A percentile compares a stretch with the other conserved stretches of the same genome.
These are phyloP conservation scores for Xyrauchen texanus DNA, from an alignment of 2,113 vertebrate genomes.

Conservation along the genomic window DNA sequence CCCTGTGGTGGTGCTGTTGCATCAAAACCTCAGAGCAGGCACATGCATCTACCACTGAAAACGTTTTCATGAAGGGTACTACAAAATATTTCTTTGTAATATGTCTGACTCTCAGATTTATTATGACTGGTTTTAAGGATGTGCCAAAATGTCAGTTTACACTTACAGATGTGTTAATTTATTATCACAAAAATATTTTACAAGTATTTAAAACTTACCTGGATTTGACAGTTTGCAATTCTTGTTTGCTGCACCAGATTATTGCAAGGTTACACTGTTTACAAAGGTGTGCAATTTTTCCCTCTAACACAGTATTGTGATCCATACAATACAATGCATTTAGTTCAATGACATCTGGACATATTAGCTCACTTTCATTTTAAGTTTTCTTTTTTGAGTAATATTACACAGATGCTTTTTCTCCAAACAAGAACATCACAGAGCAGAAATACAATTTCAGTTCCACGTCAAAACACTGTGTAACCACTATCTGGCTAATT, in stretches of 20 bases:
- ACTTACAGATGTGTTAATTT: neutral
- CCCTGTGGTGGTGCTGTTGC: conserved; percentile 64
- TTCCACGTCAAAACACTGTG: neutral
- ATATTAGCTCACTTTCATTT: no score
- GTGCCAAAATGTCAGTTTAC: conserved; percentile 26
- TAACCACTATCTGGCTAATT: conserved; percentile 25
- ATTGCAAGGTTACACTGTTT: no score
- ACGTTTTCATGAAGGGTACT: conserved; percentile 27
- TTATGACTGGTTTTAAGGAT: neutral
- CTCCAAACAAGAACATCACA: neutral
- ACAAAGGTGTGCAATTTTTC: no score
- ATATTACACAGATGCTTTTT: no score
- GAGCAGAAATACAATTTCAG: conserved; percentile 13
- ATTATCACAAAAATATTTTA: neutral
- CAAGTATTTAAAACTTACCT: conserved; percentile 5
- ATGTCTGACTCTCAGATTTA: conserved; percentile 5
- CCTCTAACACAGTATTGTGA: no score
- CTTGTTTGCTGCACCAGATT: no score
- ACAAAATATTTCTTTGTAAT: conserved; percentile 38
- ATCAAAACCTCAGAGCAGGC: conserved; percentile 10
- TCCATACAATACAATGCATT: no score
- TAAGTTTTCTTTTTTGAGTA: no score
- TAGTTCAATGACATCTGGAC: no score
- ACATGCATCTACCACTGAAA: neutral
- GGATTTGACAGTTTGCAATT: conserved; percentile 1